A percentile compares a stretch with the other conserved stretches of the same genome.
Conservation (phyloP, 2,113 vertebrate species). For the Caranx melampygus region DNA sequence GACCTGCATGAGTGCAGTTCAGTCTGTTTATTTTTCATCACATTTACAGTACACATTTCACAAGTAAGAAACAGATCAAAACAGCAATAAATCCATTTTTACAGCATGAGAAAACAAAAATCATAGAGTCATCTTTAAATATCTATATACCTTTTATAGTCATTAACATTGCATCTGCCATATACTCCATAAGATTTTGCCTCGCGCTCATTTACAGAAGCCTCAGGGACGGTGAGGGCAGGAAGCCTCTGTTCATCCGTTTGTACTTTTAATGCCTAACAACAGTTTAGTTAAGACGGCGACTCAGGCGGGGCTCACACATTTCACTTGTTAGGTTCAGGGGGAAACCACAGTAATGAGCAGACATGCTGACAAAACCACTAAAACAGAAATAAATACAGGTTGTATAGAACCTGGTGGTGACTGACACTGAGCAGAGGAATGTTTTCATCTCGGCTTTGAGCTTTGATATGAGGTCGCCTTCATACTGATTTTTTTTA, state of each 20-base stretch:
- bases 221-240: neutral
- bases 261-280: constrained; percentile 31
- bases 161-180: constrained; percentile 51
- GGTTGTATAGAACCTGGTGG: neutral
- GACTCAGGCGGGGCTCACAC: constrained; percentile 34
- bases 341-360: constrained; percentile 16
- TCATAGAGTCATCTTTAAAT: constrained; percentile 69
- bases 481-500: neutral
- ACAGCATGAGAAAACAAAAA: constrained; percentile 67
- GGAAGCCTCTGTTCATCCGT: constrained; percentile 5
- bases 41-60: constrained; percentile 66
- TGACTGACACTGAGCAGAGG: constrained; percentile 18
- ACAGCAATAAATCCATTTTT: constrained; percentile 59
- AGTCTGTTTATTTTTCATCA: constrained; percentile 41
- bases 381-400: constrained; percentile 59
- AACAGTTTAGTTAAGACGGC: constrained; percentile 27
- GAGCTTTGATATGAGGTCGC: neutral
- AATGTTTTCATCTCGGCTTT: constrained; percentile 34
- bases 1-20: constrained; percentile 16
- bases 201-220: constrained; percentile 38
- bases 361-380: constrained; percentile 48
- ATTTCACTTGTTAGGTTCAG: constrained; percentile 27
- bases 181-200: constrained; percentile 18
- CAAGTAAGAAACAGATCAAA: constrained; percentile 61
- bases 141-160: constrained; percentile 63